Percentiles rank a stretch among this genome's conserved stretches.
These are phyloP conservation scores for Epinephelus cyanopodus DNA, from an alignment of 2,113 vertebrate species.

Conservation along the genomic window DNA sequence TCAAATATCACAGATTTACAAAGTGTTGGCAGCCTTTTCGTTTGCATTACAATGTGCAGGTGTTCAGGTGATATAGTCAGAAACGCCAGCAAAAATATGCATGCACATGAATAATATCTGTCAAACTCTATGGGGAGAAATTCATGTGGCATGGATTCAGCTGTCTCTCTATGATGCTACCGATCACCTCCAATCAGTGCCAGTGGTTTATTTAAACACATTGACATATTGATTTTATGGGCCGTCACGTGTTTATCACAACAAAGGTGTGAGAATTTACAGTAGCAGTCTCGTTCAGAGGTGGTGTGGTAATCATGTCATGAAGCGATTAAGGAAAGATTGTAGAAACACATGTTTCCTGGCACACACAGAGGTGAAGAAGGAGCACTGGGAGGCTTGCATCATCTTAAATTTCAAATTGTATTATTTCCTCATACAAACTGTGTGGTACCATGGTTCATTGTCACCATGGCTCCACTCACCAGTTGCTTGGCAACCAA, in stretches of 20 bases:
- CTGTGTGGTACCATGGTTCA: conserved; percentile 56
- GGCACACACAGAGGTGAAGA: conserved; percentile 12
- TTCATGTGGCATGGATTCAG: neutral
- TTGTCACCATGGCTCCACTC: conserved; percentile 80
- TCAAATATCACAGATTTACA: neutral
- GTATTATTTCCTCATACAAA: conserved; percentile 63
- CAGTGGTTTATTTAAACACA: neutral
- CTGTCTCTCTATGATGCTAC: neutral
- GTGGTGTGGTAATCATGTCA: conserved; percentile 1
- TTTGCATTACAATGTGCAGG: neutral
- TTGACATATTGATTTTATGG: neutral
- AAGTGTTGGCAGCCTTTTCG: neutral
- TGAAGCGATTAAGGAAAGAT: neutral
- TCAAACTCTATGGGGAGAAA: neutral
- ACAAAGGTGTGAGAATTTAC: conserved; percentile 26
- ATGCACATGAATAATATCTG: neutral
- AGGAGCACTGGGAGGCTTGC: conserved; percentile 32
- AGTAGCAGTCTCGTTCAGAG: neutral
- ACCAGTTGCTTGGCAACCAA: conserved; percentile 86
- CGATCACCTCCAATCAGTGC: neutral
- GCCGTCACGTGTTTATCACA: neutral
- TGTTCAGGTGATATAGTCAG: neutral
- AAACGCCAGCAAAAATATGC: neutral
- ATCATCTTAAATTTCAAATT: conserved; percentile 55
- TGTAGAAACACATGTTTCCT: neutral